These are phyloP conservation scores for Hofmannophila pseudospretella DNA, from an alignment of 2,888 invertebrate genomes.

Conservation along the genomic window DNA sequence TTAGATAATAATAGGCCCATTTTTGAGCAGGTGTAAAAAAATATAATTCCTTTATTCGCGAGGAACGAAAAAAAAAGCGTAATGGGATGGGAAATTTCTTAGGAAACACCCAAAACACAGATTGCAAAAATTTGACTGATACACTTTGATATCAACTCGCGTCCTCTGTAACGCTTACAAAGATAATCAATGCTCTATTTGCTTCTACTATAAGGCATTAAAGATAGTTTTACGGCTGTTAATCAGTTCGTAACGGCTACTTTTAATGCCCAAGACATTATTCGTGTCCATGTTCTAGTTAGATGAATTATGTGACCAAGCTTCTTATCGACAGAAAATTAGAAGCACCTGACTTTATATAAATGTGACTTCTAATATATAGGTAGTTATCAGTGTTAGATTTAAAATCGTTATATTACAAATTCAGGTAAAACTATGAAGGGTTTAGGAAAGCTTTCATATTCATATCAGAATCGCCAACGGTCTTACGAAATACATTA, in stretches of 20 bases:
- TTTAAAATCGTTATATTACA: background rate
- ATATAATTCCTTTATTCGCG: too few species aligned
- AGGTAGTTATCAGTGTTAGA: background rate
- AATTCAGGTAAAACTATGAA: background rate
- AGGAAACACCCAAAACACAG: too few species aligned
- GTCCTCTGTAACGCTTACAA: slow-evolving; percentile 51
- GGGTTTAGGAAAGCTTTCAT: background rate
- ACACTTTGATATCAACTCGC: slow-evolving; percentile 42
- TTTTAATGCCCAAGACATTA: slow-evolving; percentile 38
- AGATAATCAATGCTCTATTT: slow-evolving; percentile 44
- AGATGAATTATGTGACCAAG: slow-evolving; percentile 34
- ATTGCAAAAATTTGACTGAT: too few species aligned
- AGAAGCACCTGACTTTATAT: slow-evolving; percentile 40
- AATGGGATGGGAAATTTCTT: too few species aligned
- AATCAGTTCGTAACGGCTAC: slow-evolving; percentile 33
- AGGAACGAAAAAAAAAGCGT: too few species aligned
- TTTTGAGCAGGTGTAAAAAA: too few species aligned
- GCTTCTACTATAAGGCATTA: slow-evolving; percentile 53
- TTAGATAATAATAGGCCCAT: too few species aligned
- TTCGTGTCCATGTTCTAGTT: slow-evolving; percentile 26
- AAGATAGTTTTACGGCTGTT: slow-evolving; percentile 34
- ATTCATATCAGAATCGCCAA: background rate
- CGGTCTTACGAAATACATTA: slow-evolving; percentile 4
- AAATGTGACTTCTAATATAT: slow-evolving; percentile 7
- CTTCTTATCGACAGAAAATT: slow-evolving; percentile 26